Base-by-base conservation (phyloP, 2,113 vertebrate species). In the Hippocampus mohnikei region DNA sequence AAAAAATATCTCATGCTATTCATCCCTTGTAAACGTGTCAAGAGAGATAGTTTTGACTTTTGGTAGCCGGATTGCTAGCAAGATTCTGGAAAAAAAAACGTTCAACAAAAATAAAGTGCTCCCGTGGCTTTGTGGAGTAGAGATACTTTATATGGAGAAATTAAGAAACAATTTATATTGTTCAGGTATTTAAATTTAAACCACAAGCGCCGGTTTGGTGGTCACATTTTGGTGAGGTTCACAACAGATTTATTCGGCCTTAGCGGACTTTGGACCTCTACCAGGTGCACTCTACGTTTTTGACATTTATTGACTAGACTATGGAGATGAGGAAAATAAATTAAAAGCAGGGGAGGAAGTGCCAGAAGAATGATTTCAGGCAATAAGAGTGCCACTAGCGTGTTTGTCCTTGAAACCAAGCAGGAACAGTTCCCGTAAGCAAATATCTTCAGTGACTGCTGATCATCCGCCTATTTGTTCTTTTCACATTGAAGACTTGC, bases 341-440 rank as follows among this genome's bases (percentile, higher is more conserved):
- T 44, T 10, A 16, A 25, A 65, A 65, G 23, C 63, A 65, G n/a
- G 2, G n/a, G 2, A 27, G 41, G 41, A 44, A n/a, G 63, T 44
- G 41, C 63, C 25, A 25, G n/a, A 46, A 42, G 37, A 46, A 44
- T 27, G 7, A 44, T 65, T 46, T 46, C 23, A 65, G 63, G 41
- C 25, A 23, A 8, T 44, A 44, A 25, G 6, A 8, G 61, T 42
- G 21, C 11, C 21, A 23, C 33, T 23, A 5, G 11, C 5, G 5
- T 63, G 52, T 33, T 63, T 65, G 42, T 48, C 27, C 27, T 65
- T 27, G 42, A 65, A 65, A 46, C 23, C 10, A 65, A 65, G 60
- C 60, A 62, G 21, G n/a, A n/a, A 20, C n/a, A 6, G 18, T 46
- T 65, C 42, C 41, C 27, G 42, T 3, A 25, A 46, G 41, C 13